Conservation (phyloP, 2,888 invertebrate species). For the Papilio gigon region DNA sequence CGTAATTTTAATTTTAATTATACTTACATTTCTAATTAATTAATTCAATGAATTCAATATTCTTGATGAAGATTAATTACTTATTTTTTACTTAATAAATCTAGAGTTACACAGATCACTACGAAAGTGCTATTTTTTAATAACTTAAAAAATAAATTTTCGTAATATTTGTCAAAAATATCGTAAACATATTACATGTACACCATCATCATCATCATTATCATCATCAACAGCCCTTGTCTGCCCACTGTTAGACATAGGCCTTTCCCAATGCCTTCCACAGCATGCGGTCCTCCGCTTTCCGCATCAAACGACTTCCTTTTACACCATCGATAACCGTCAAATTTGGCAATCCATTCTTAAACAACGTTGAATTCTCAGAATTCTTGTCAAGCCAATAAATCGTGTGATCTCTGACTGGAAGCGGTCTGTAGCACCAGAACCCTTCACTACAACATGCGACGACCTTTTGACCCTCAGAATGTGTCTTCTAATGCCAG, state of each 20-base stretch:
- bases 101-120: no score
- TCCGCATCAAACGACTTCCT: no score
- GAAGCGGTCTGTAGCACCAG: background rate
- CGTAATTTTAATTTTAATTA: slow-evolving; percentile 23
- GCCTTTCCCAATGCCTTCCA: no score
- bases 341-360: background rate
- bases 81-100: no score
- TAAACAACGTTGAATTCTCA: background rate
- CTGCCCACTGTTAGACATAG: no score
- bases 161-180: background rate
- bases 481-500: background rate
- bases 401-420: background rate
- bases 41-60: background rate
- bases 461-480: background rate
- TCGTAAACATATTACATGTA: background rate
- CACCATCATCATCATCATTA: no score
- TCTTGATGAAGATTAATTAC: background rate
- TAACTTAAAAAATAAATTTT: background rate
- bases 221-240: no score
- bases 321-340: background rate
- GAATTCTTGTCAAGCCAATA: background rate
- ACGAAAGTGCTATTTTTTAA: background rate
- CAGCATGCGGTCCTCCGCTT: no score
- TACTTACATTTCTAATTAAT: background rate
- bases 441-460: background rate